Conservation (phyloP, 2,888 invertebrate genomes). For the Ametastegia equiseti region DNA sequence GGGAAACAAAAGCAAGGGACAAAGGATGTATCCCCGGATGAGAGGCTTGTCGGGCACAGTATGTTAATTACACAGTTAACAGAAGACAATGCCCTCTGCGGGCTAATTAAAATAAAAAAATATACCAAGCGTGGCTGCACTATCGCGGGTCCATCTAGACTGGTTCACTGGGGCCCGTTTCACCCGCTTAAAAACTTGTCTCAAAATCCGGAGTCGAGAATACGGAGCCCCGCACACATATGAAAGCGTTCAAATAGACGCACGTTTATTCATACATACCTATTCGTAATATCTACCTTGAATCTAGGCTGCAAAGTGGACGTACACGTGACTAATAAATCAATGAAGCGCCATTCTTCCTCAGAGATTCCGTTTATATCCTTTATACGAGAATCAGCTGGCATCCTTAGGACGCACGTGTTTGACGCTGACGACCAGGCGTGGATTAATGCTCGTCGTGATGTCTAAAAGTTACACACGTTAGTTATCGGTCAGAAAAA, state of each 20-base stretch:
- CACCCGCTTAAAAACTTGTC: slow-evolving; percentile 38
- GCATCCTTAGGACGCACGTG: neutral
- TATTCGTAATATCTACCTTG: neutral
- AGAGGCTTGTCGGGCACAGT: slow-evolving; percentile 46
- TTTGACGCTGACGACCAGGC: neutral
- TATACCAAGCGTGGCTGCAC: slow-evolving; percentile 36
- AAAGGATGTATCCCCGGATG: slow-evolving; percentile 49
- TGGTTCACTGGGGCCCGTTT: slow-evolving; percentile 41
- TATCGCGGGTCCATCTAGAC: slow-evolving; percentile 51
- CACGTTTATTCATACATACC: neutral
- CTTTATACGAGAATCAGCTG: slow-evolving; percentile 6
- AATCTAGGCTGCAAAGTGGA: neutral
- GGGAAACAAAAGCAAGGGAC: slow-evolving; percentile 47
- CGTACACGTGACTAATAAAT: slow-evolving; percentile 14
- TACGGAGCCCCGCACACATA: neutral
- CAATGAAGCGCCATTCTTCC: slow-evolving; percentile 1
- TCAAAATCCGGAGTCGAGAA: slow-evolving; percentile 28
- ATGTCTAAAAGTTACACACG: slow-evolving; percentile 22
- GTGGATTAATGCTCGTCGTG: slow-evolving; percentile 22
- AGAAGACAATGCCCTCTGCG: slow-evolving; percentile 50
- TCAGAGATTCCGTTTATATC: neutral
- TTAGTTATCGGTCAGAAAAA: slow-evolving; percentile 23
- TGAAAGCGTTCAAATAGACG: neutral
- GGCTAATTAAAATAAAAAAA: slow-evolving; percentile 49
- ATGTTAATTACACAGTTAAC: slow-evolving; percentile 51